Conservation (phyloP, 2,113 vertebrate genomes). For the Sebastes fasciatus region DNA sequence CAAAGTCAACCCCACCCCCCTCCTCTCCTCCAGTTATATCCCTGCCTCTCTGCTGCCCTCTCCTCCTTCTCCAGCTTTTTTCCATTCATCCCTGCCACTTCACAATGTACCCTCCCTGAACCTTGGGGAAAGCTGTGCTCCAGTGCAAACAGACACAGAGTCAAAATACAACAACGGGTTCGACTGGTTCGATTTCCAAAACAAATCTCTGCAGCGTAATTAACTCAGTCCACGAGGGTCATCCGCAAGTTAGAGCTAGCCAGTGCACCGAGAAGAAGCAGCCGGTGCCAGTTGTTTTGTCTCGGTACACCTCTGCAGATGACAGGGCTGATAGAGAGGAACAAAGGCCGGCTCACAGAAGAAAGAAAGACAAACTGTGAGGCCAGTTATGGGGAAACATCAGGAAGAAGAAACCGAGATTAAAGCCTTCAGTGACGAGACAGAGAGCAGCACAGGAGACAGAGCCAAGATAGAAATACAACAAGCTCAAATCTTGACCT, state of each 20-base stretch:
- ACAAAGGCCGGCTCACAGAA: conserved; percentile 52
- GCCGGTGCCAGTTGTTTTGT: conserved; percentile 68
- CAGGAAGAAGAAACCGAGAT: conserved; percentile 51
- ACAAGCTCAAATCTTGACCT: conserved; percentile 63
- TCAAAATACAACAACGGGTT: conserved; percentile 52
- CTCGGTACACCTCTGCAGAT: conserved; percentile 68
- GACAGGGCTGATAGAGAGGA: conserved; percentile 67
- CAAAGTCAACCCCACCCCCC: conserved; percentile 63
- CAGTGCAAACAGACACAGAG: conserved; percentile 41
- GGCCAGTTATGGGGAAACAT: conserved; percentile 48
- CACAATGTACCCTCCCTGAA: conserved; percentile 43
- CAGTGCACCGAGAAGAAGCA: conserved; percentile 35
- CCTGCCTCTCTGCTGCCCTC: conserved; percentile 58
- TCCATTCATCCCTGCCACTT: conserved; percentile 37
- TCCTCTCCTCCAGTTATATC: conserved; percentile 60
- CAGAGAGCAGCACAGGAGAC: conserved; percentile 30
- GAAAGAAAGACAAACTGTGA: conserved; percentile 53
- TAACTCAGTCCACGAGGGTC: conserved; percentile 53
- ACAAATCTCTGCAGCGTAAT: conserved; percentile 59
- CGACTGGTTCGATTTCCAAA: conserved; percentile 68
- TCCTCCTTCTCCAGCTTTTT: conserved; percentile 46
- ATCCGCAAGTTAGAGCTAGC: conserved; percentile 60
- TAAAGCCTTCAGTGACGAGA: conserved; percentile 45
- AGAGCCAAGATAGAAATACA: conserved; percentile 41
- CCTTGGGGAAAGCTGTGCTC: conserved; percentile 46